phyloP scores from a whole-genome alignment of 2,797 vertebrate genomes.

The Amazonetta brasiliensis region DNA sequence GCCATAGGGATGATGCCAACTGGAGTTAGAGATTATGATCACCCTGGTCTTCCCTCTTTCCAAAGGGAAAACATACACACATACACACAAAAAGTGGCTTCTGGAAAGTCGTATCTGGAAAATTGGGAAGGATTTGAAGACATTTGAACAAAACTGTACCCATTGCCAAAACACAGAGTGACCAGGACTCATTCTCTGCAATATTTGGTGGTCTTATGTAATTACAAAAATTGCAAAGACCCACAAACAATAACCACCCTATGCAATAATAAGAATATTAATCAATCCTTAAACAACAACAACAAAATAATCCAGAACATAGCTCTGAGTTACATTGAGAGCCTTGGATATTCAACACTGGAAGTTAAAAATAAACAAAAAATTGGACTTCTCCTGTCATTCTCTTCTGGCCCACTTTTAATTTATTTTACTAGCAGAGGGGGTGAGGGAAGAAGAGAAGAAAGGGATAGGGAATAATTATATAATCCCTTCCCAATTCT shows the following conservation, averaged over 20 bases:
- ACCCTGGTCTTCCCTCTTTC: background rate
- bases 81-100: background rate
- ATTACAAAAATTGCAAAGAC: background rate
- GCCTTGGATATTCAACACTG: background rate
- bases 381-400: background rate
- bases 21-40: background rate
- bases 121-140: background rate
- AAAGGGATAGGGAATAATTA: background rate
- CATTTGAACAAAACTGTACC: background rate
- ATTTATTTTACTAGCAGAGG: background rate
- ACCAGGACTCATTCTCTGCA: background rate
- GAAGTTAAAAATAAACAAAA: background rate
- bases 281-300: background rate
- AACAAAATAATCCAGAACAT: background rate
- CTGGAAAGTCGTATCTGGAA: background rate
- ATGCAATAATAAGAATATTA: background rate
- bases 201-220: background rate
- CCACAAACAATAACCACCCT: background rate
- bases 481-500: background rate
- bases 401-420: background rate
- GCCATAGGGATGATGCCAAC: background rate
- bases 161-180: fast-evolving
- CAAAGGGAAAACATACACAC: background rate
- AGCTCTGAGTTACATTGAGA: background rate
- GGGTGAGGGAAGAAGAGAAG: background rate